Evolutionary conservation across 1,140 invertebrate genomes (phyloP).

Genomic region (Dendrolimus kikuchii): DNA sequence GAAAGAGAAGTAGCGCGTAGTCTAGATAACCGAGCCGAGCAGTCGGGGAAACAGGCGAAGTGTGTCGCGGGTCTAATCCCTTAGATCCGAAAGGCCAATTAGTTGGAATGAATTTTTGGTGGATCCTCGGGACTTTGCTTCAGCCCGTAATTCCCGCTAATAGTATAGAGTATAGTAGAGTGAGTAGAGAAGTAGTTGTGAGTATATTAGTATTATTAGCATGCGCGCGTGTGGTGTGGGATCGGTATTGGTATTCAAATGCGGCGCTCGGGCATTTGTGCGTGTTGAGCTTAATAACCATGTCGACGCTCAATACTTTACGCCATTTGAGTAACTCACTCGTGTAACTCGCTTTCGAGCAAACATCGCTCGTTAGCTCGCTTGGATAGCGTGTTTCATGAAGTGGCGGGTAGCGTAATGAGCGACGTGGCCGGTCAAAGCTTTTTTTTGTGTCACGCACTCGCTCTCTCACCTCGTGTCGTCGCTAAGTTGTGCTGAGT

Average conservation of each 20-base stretch:
- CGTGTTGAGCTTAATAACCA: conserved; percentile 38
- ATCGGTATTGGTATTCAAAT: conserved; percentile 80
- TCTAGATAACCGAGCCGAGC: conserved; percentile 61
- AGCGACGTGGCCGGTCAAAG: conserved; percentile 11
- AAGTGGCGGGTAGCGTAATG: neutral
- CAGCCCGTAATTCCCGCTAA: conserved; percentile 57
- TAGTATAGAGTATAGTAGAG: conserved; percentile 55
- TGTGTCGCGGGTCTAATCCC: conserved; percentile 48
- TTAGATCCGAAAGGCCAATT: conserved; percentile 46
- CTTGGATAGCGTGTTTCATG: neutral
- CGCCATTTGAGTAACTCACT: no score
- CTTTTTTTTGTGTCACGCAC: conserved; percentile 38
- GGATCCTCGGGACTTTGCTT: conserved; percentile 58
- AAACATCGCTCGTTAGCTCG: conserved; percentile 1
- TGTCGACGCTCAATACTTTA: conserved; percentile 3
- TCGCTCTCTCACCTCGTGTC: conserved; percentile 70
- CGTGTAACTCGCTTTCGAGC: neutral
- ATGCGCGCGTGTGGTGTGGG: conserved; percentile 65
- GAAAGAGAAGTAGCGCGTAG: conserved; percentile 57
- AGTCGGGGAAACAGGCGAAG: conserved; percentile 51
- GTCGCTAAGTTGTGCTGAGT: conserved; percentile 64
- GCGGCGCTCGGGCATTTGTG: conserved; percentile 69
- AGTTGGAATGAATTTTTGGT: conserved; percentile 31
- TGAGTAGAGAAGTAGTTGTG: conserved; percentile 65
- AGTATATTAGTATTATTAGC: conserved; percentile 50